Evolutionary conservation across 2,888 invertebrate species (phyloP).

Genomic region (Eupithecia pulchellata): DNA sequence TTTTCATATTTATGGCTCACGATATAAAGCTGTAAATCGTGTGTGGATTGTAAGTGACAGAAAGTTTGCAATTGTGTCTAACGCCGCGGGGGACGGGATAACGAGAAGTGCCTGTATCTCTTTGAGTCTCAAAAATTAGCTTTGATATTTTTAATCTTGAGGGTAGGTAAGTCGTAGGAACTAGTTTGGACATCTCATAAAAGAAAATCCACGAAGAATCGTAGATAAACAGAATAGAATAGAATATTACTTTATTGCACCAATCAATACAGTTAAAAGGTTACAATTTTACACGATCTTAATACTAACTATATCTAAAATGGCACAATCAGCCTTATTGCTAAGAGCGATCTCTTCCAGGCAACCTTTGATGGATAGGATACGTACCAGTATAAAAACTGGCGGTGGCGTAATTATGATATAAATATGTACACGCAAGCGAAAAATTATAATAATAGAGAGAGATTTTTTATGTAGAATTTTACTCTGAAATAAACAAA

Average conservation of each 20-base stretch:
- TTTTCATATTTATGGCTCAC: conserved; percentile 51
- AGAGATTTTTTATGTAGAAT: background rate
- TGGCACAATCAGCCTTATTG: no score
- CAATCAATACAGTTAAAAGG: no score
- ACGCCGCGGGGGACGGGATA: conserved; percentile 75
- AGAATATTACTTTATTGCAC: no score
- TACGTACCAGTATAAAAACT: no score
- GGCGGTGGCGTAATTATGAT: no score
- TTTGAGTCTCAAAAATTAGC: conserved; percentile 46
- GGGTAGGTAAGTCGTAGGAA: background rate
- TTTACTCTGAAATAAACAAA: background rate
- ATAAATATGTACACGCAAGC: background rate
- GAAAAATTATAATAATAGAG: background rate
- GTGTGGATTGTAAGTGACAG: conserved; percentile 50
- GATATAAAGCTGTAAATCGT: conserved; percentile 64
- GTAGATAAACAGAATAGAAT: no score
- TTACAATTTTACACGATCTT: no score
- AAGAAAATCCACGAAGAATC: background rate
- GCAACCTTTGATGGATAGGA: no score
- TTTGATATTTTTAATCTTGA: conserved; percentile 19
- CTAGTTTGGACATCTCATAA: background rate
- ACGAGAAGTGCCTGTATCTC: conserved; percentile 68
- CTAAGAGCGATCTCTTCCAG: no score
- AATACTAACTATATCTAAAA: no score
- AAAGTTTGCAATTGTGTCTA: conserved; percentile 61